Percentiles rank a stretch among this genome's conserved stretches.
phyloP scores from a whole-genome alignment of 2,797 vertebrate genomes.

The Aselliscus stoliczkanus region DNA sequence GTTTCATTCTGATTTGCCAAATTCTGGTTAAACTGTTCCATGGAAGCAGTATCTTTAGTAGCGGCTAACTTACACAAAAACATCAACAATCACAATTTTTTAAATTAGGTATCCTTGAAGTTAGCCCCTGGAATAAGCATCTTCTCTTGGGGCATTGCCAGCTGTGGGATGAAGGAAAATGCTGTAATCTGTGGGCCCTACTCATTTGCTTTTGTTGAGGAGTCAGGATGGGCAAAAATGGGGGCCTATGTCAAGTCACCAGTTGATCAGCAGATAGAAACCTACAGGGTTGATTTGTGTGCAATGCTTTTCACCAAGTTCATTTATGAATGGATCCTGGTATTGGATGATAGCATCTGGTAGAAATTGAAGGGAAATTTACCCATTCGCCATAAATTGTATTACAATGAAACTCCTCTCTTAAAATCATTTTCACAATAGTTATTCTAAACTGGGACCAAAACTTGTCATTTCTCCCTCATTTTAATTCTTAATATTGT shows the following conservation, averaged over 20 bases:
- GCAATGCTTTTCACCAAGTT: not conserved
- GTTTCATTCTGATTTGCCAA: not conserved
- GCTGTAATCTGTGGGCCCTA: not conserved
- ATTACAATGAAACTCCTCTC: not conserved
- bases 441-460: not conserved
- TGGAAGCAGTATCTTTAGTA: not conserved
- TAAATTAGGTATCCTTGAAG: not conserved
- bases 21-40: not conserved
- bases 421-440: not conserved
- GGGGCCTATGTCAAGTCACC: not conserved
- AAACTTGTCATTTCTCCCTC: not conserved
- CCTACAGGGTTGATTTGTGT: not conserved
- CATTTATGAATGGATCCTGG: not conserved
- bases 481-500: not conserved
- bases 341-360: not conserved
- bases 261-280: not conserved
- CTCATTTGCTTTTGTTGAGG: not conserved
- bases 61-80: not conserved
- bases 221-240: not conserved
- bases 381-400: not conserved
- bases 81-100: not conserved
- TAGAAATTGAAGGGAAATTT: not conserved
- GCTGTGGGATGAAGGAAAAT: not conserved
- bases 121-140: not conserved
- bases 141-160: not conserved